Base-by-base conservation (phyloP, 2,113 vertebrate species). In the Eolophus roseicapilla region DNA sequence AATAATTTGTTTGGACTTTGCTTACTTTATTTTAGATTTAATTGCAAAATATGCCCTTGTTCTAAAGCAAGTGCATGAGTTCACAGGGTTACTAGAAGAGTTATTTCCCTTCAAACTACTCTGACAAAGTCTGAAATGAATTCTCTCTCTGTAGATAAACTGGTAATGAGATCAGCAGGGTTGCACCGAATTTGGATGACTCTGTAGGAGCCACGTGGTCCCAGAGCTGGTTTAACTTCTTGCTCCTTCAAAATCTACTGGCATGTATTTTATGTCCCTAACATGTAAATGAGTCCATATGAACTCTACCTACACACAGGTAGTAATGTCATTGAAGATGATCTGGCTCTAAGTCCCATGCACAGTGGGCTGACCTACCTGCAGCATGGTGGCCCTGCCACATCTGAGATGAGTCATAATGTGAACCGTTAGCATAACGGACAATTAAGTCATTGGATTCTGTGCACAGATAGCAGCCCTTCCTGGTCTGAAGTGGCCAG, bases 11-110 rank as follows among this genome's bases (percentile, higher is more conserved):
- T 85, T 62, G 62, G 33, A 77, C 10, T 64, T 78, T 16, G 3
- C 7, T 93, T 91, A 73, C 35, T 77, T 82, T 64, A 55, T 79
- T 92, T 93, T 79, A 79, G 8, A 82, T 79, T 79, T 90, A 50
- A 85, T 68, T 85, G 57, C 46, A 88, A 82, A 93, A 68, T 28
- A 68, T 37, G 25, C 7, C 25, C 33, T 44, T 67, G 8, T 39
- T 90, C 44, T 90, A 82, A 87, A 82, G 44, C 59, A 67, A 68
- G 16, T 39, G 3, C 7, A 57, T 69, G 25, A 52, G 25, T 49
- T 82, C 50, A 55, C 21, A 73, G 43, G 21, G 17, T 76, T 79
- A 33, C 5, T 12, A 50, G 41, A 91, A 50, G 16, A 68, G 7
- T 13, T 73, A 52, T 65, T 80, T 11, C 25, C 24, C 19, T 74